These are phyloP conservation scores for Zaprionus nigranus DNA, from an alignment of 1,140 invertebrate genomes.

Conservation along the genomic window DNA sequence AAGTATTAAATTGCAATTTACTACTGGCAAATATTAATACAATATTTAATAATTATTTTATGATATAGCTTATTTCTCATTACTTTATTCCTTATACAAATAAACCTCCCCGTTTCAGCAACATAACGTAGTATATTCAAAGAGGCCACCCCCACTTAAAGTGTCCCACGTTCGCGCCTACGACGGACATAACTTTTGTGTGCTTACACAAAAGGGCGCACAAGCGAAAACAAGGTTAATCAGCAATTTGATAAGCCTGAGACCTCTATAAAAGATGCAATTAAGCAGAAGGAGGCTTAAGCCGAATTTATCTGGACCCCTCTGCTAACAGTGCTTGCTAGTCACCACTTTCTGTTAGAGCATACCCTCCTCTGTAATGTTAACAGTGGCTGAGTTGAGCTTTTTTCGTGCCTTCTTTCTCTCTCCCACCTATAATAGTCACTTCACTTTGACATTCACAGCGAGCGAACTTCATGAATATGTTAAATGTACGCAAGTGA, in stretches of 20 bases:
- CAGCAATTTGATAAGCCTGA: constrained; percentile 35
- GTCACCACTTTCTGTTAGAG: background rate
- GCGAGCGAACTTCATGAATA: constrained; percentile 45
- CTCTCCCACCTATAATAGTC: background rate
- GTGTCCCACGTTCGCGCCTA: background rate
- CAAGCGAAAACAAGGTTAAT: constrained; percentile 41
- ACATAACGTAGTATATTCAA: background rate
- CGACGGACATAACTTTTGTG: constrained; percentile 16
- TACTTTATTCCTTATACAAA: background rate
- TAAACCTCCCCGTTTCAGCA: background rate
- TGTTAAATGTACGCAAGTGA: constrained; percentile 35
- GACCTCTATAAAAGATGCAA: constrained; percentile 28
- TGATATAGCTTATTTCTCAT: background rate
- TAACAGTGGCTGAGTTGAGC: constrained; percentile 13
- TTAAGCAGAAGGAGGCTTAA: constrained; percentile 44
- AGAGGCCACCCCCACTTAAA: background rate
- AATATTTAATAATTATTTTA: background rate
- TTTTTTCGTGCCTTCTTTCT: background rate
- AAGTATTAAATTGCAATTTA: background rate
- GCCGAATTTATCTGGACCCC: constrained; percentile 14
- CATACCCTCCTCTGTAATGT: background rate
- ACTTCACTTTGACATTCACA: constrained; percentile 56
- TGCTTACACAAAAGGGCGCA: constrained; percentile 26
- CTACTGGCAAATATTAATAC: background rate
- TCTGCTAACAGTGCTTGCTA: constrained; percentile 14